Evolutionary conservation across 2,113 vertebrate genomes (phyloP), one percentile per base, ranked within the genome.

Genomic region (Sardina pilchardus): DNA sequence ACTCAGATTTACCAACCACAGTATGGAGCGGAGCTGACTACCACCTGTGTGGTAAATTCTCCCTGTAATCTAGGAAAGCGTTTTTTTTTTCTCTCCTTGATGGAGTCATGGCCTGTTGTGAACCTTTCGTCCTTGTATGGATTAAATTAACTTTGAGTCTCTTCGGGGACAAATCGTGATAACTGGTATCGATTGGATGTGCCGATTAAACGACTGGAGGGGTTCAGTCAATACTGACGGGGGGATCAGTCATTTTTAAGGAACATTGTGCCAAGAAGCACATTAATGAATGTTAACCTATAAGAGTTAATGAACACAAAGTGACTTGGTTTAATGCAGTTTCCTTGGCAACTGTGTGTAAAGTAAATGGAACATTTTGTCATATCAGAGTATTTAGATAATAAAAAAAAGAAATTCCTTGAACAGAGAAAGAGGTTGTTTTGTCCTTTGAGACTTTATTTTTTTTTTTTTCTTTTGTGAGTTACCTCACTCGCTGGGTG

Each of bases 331-430:
- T 71, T n/a, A 86, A 85, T 63, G 81, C 86, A 21, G 88, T 91
- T 90, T 89, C 89, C 90, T 82, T 88, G 88, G 88, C 83, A 88
- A 90, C 89, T 67, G 44, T 86, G 83, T 81, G 75, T 14, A 44
- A 85, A 85, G 84, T 85, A 82, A 87, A 86, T 82, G 82, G 86
- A 67, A 75, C 82, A 50, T 86, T 87, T 84, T 86, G 85, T 85
- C 21, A 39, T 82, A 14, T n/a, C 26, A 30, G 80, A 63, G 50
- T 81, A 86, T 89, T 86, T 50, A 82, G 39, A 36, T 78, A 36
- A 34, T 75, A 36, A 16, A 36, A 75, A 36, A 53, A 82, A 14
- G 30, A 82, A 87, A 83, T 81, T 78, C 63, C 50, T 85, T 83
- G 42, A 81, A 75, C n/a, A 84, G 42, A 42, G 83, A 82, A 56